Conservation (phyloP, 2,113 vertebrate species). For the Chionodraco myersi region DNA sequence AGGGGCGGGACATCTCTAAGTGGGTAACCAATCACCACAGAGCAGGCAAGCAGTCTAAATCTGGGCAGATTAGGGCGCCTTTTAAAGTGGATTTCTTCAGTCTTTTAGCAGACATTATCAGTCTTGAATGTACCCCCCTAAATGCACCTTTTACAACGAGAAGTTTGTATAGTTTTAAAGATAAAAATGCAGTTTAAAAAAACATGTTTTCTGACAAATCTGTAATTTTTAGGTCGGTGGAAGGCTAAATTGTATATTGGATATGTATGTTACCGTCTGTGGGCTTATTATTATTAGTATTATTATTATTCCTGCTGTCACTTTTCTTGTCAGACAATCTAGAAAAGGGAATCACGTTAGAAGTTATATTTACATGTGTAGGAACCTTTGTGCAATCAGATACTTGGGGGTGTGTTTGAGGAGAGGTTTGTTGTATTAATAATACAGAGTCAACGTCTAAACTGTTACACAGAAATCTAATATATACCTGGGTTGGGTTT, state of each 20-base stretch:
- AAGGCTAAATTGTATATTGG: not conserved
- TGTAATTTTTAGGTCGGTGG: conserved; percentile 6
- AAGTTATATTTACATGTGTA: not conserved
- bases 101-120: not conserved
- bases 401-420: too few species aligned
- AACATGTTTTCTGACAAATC: not conserved
- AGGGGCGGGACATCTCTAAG: too few species aligned
- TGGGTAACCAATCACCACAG: too few species aligned
- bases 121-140: conserved; percentile 7
- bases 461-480: too few species aligned
- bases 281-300: not conserved
- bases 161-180: not conserved
- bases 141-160: conserved; percentile 37
- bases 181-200: conserved; percentile 1
- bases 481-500: not conserved
- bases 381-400: too few species aligned
- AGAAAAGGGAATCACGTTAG: not conserved
- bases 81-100: not conserved
- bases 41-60: too few species aligned
- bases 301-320: not conserved
- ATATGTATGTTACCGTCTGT: conserved; percentile 18
- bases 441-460: too few species aligned
- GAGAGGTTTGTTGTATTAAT: too few species aligned
- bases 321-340: conserved; percentile 1
- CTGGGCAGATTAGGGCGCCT: too few species aligned